Evolutionary conservation across 2,113 vertebrate species (phyloP).

Genomic region (Typhlomys cinereus): DNA sequence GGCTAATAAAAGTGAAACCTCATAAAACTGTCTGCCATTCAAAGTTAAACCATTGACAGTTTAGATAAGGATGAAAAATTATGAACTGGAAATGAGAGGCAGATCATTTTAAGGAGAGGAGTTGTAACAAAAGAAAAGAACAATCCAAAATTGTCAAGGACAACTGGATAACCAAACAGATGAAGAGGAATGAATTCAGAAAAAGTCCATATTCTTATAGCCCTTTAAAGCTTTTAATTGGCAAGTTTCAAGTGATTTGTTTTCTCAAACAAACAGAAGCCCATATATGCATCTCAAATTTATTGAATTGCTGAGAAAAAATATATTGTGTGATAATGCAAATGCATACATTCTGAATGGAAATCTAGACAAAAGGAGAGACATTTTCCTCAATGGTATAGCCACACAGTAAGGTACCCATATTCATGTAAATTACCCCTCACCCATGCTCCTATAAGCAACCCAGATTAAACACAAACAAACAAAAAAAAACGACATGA

Average conservation of each 20-base stretch:
- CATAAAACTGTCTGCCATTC: no score
- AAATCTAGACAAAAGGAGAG: conserved; percentile 26
- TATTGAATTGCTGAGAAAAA: conserved; percentile 17
- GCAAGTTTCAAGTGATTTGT: conserved; percentile 42
- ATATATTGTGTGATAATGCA: background rate
- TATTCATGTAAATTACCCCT: background rate
- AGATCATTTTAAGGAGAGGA: background rate
- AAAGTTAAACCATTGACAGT: no score
- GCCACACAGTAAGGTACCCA: background rate
- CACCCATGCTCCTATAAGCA: background rate
- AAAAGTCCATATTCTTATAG: background rate
- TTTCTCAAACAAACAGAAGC: conserved; percentile 28
- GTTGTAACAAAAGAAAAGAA: conserved; percentile 35
- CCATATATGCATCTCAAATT: conserved; percentile 5
- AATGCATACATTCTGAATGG: conserved; percentile 2
- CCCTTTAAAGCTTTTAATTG: background rate
- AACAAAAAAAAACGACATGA: no score
- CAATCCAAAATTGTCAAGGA: conserved; percentile 20
- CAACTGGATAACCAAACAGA: conserved; percentile 16
- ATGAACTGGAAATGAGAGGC: background rate
- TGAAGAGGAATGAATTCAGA: conserved; percentile 37
- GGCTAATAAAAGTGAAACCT: no score
- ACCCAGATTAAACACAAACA: background rate
- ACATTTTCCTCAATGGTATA: background rate
- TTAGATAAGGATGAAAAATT: no score